Evolutionary conservation across 92 coral and sea anemone genomes (phyloP), one percentile per base, ranked within the genome.

Genomic region (Paramuricea clavata): DNA sequence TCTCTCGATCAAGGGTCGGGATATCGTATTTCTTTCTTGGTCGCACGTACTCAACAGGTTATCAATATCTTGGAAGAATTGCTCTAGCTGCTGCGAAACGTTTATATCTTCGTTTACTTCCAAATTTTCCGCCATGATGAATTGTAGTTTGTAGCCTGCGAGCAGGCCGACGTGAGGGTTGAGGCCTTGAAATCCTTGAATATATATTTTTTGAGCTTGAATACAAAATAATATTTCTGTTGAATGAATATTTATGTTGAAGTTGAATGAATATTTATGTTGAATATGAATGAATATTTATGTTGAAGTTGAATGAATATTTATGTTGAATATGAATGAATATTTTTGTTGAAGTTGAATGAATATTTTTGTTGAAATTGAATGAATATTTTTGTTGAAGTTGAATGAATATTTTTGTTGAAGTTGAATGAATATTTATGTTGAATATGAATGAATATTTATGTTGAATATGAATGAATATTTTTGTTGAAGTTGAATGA

Each of bases 51-150:
- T 5, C 2, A 60, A 30, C 68, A 60, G 68, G 68, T 28, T 21
- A 60, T 60, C 68, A 30, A 60, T 22, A 60, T 60, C 68, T 60
- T 60, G 12, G 32, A 60, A 60, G 68, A 7, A 60, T 60, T 60
- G 68, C 10, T 39, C 44, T 39, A 39, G 44, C 10, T 10, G 44
- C 44, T 4, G 44, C 10, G 44, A 39, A 39, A 39, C 44, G n/a
- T n/a, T n/a, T n/a, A n/a, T n/a, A 39, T 39, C 44, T 39, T 39
- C 44, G 4, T 39, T 39, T 4, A 39, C 10, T 39, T 4, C 44
- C n/a, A n/a, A n/a, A n/a, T n/a, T n/a, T 10, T 39, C 44, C 52
- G 52, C 52, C 52, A 47, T 47, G 52, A 9, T 47, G 52, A 47
- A 9, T 47, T 47, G 52, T 10, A 12, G 10, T 47, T 15, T 47